Percentiles rank a stretch among this genome's conserved stretches.
phyloP scores from a whole-genome alignment of 2,888 invertebrate genomes.

The Amorpha juglandis region DNA sequence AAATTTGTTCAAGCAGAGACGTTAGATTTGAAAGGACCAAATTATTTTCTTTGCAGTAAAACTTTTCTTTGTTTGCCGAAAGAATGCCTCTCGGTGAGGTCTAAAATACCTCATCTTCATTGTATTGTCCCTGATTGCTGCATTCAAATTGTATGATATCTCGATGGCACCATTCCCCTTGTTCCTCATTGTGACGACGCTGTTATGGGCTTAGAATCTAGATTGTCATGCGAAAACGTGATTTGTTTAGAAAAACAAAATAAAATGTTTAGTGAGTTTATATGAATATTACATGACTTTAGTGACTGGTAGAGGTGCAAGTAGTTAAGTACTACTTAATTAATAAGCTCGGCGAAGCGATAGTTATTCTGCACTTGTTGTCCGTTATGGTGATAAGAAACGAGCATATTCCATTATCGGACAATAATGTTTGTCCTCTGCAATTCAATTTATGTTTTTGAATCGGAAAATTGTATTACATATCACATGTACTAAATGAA shows the following conservation, averaged over 20 bases:
- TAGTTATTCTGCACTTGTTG: too few species aligned
- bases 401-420: too few species aligned
- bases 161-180: slow-evolving; percentile 26
- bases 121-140: slow-evolving; percentile 20
- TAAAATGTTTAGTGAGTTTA: too few species aligned
- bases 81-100: neutral
- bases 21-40: neutral
- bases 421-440: too few species aligned
- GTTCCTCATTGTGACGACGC: slow-evolving; percentile 16
- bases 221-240: neutral
- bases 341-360: too few species aligned
- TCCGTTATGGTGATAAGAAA: too few species aligned
- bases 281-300: too few species aligned
- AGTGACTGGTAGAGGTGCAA: neutral
- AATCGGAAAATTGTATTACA: too few species aligned
- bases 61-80: slow-evolving; percentile 13
- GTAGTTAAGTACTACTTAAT: too few species aligned
- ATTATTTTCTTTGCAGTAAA: slow-evolving; percentile 11
- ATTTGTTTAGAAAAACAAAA: neutral
- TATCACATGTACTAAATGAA: too few species aligned
- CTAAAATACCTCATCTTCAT: slow-evolving; percentile 16
- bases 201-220: slow-evolving; percentile 14
- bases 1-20: neutral
- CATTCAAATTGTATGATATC: slow-evolving; percentile 26
- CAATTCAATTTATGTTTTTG: too few species aligned